Evolutionary conservation across 1,140 invertebrate genomes (phyloP), one percentile per base, ranked within the genome.

Genomic region (Rhagoletis pomonella): DNA sequence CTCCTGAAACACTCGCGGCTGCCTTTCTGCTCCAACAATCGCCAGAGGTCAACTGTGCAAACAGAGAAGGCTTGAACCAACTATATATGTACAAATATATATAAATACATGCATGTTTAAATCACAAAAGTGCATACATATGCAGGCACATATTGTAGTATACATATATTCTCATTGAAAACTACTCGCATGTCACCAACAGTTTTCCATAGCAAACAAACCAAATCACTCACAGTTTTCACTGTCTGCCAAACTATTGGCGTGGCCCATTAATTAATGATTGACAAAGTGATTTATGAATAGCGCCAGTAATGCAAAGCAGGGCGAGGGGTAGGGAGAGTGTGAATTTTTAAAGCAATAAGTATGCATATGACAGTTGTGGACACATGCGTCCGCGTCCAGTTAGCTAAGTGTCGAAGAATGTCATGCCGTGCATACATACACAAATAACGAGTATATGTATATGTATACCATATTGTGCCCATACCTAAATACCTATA

Each of bases 181-280:
- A 29, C 17, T 2, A 39, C 17, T n/a, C 1, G 17, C 73, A 9
- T 55, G 73, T 77, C 73, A 19, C 17, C 73, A 55, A 50, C 47
- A 58, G 50, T 81, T 81, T 81, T 4, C 0, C 14, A 58, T 29
- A 29, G 29, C 29, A 81, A 81, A 81, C 50, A 81, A 29, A 81
- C 47, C n/a, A 69, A 67, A 67, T 39, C n/a, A 29, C n/a, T 67
- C 29, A 39, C 4, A 67, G 14, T 55, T 81, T 81, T 55, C 73
- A 81, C 3, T 55, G 73, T 81, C 73, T 29, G 47, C 10, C 47
- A 81, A 55, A 17, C 5, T 10, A 67, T 29, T 67, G 69, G 69
- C n/a, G 42, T 77, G 47, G 47, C 69, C 73, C 47, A 81, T 81
- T 81, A 81, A 81, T 81, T 81, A 81, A 55, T 81, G 73, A 81